Conservation (phyloP, 2,888 invertebrate species). For the Drosophila anceps region DNA sequence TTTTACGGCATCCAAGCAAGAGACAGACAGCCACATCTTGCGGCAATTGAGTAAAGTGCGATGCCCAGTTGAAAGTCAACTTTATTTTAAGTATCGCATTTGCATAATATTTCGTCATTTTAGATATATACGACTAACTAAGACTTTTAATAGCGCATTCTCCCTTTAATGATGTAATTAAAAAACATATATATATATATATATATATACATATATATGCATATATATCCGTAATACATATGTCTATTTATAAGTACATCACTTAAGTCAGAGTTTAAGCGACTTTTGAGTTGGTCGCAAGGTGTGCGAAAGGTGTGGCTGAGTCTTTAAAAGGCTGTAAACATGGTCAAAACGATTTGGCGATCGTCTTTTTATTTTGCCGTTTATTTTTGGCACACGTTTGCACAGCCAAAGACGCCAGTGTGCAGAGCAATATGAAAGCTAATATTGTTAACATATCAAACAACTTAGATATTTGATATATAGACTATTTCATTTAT, state of each 20-base stretch:
- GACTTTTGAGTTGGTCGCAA: slow-evolving; percentile 14
- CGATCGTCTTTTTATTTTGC: slow-evolving; percentile 1
- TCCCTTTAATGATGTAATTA: slow-evolving; percentile 4
- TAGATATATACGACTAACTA: slow-evolving; percentile 5
- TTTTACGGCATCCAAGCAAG: slow-evolving; percentile 39
- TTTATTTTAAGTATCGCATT: slow-evolving; percentile 30
- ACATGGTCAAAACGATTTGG: neutral
- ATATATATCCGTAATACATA: neutral
- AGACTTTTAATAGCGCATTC: neutral
- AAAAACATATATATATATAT: neutral
- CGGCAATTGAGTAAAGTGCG: slow-evolving; percentile 42
- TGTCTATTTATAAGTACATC: neutral
- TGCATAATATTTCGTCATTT: slow-evolving; percentile 29
- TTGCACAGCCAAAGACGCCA: neutral
- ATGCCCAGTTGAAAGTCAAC: slow-evolving; percentile 16
- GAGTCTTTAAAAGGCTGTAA: slow-evolving; percentile 8
- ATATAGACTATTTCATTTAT: neutral
- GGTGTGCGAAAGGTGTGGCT: slow-evolving; percentile 35
- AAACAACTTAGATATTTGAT: neutral
- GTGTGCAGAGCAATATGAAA: neutral
- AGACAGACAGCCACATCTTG: slow-evolving; percentile 11
- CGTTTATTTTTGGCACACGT: slow-evolving; percentile 28
- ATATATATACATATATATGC: neutral
- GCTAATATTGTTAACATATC: neutral
- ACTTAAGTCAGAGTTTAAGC: neutral